Evolutionary conservation across 2,113 vertebrate species (phyloP), one percentile per base, ranked within the genome.

Genomic region (Oostethus manadensis): DNA sequence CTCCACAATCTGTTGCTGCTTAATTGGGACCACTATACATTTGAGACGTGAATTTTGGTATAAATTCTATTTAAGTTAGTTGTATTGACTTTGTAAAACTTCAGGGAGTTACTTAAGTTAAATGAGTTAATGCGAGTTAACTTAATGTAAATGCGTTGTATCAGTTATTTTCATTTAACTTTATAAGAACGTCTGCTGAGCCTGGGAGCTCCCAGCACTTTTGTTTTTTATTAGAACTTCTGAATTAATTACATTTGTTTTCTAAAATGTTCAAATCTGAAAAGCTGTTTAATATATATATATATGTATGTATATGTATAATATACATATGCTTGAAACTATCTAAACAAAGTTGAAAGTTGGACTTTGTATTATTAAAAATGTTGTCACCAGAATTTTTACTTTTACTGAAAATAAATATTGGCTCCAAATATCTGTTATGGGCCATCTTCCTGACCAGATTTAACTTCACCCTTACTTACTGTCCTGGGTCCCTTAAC

Each of bases 321-420:
- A 7, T 44, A 17, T 3, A 44, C 10, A 44, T 14, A 44, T 14
- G 43, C 10, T 14, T 14, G 7, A 17, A 44, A 6, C 3, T 6
- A 14, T 44, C 6, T 44, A 17, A 44, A 17, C 16, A 11, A 14
- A 44, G 43, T 14, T 14, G 7, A 44, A 14, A 14, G 43, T 14
- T 11, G 43, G 11, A 44, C 2, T 73, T 58, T 73, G 16, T 64
- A 58, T 53, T n/a, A n/a, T n/a, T n/a, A n/a, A n/a, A n/a, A n/a
- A 50, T 35, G 58, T 66, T 74, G 63, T 16, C 38, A 46, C 26
- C 45, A 47, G 8, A 47, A 62, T 44, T 44, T 44, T 14, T 6
- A 44, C 43, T 44, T 44, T 44, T 44, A 44, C 43, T 44, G 6
- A 2, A 44, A 44, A 44, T 44, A 2, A 44, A 44, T 44, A 44